Evolutionary conservation across 2,888 invertebrate genomes (phyloP).

Genomic region (Chloroclystis v-ata): DNA sequence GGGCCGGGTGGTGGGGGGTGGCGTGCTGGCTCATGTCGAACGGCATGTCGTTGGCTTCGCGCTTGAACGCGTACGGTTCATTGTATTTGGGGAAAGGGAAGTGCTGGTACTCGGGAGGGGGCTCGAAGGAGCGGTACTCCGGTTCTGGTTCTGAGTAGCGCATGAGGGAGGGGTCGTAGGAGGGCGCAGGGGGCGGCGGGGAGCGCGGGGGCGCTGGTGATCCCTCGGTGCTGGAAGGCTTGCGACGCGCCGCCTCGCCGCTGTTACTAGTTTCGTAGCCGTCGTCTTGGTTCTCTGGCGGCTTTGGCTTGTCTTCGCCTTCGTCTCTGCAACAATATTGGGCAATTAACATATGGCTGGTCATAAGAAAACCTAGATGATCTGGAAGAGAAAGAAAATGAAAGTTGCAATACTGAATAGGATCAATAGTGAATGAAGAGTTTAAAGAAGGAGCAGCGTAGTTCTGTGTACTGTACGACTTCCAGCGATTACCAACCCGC

Average conservation of each 20-base stretch:
- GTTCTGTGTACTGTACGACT: too few species aligned
- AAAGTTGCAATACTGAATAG: too few species aligned
- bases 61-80: conserved; percentile 64
- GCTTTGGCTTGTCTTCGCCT: conserved; percentile 73
- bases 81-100: conserved; percentile 66
- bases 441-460: too few species aligned
- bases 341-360: too few species aligned
- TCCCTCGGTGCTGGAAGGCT: conserved; percentile 57
- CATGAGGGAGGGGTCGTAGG: conserved; percentile 44
- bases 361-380: too few species aligned
- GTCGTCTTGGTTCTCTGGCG: conserved; percentile 89
- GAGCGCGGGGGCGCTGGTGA: conserved; percentile 54
- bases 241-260: conserved; percentile 75
- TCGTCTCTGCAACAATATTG: conserved; percentile 55
- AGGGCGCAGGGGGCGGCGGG: conserved; percentile 46
- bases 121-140: conserved; percentile 51
- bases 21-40: conserved; percentile 71
- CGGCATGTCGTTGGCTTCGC: conserved; percentile 61
- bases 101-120: conserved; percentile 56
- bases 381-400: neutral
- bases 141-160: conserved; percentile 51
- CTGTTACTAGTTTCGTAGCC: conserved; percentile 92
- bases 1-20: conserved; percentile 32
- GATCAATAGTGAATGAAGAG: too few species aligned
- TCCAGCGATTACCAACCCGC: too few species aligned